Evolutionary conservation across 2,888 invertebrate genomes (phyloP).

Genomic region (Fragum sueziense): DNA sequence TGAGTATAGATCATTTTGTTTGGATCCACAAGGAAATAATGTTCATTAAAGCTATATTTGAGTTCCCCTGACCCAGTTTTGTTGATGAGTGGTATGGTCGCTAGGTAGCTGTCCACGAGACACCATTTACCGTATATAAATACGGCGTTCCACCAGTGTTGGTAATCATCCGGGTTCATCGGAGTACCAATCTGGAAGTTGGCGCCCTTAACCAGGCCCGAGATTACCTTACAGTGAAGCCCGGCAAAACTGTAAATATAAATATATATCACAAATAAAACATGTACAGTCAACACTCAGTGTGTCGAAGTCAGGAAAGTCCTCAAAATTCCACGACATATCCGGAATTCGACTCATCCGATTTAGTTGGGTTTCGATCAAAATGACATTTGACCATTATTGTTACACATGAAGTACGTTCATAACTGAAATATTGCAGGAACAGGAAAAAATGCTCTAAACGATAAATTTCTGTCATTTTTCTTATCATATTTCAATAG

Average conservation of each 20-base stretch:
- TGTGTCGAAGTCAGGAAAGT: too few relatives aligned
- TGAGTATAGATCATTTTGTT: constrained; percentile 66
- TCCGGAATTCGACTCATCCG: too few relatives aligned
- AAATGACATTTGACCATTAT: too few relatives aligned
- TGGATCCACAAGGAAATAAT: constrained; percentile 66
- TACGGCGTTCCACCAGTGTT: constrained; percentile 69
- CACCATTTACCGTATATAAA: constrained; percentile 64
- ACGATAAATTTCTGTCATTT: too few relatives aligned
- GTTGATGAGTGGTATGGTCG: constrained; percentile 57
- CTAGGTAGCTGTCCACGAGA: constrained; percentile 62
- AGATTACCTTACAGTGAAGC: constrained; percentile 61
- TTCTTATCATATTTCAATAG: too few relatives aligned
- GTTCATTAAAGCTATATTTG: constrained; percentile 64
- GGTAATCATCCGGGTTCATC: constrained; percentile 62
- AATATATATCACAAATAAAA: constrained; percentile 20
- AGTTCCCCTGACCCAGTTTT: constrained; percentile 59
- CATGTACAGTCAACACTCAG: too few relatives aligned
- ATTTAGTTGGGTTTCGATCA: too few relatives aligned
- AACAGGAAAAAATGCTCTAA: too few relatives aligned
- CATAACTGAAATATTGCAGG: too few relatives aligned
- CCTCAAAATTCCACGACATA: too few relatives aligned
- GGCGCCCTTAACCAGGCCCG: constrained; percentile 64
- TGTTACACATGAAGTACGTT: too few relatives aligned
- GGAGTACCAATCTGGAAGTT: constrained; percentile 65
- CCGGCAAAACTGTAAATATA: constrained; percentile 65